Conservation (phyloP, 2,113 vertebrate species). For the Caloenas nicobarica region DNA sequence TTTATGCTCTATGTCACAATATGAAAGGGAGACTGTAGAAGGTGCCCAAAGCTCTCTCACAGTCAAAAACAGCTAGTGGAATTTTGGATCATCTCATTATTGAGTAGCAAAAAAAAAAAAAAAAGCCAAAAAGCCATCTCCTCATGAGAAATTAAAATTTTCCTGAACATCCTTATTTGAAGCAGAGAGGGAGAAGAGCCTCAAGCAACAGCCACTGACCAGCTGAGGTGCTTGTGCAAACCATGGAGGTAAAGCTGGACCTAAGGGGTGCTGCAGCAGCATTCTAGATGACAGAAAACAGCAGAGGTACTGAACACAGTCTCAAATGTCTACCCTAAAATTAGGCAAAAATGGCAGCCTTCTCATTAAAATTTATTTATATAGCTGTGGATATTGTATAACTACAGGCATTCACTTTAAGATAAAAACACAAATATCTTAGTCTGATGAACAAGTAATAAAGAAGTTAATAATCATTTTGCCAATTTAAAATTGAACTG, state of each 20-base stretch:
- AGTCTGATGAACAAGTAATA: not conserved
- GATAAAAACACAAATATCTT: not conserved
- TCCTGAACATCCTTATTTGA: not conserved
- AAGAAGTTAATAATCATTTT: not conserved
- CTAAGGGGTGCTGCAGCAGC: not conserved
- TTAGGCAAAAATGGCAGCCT: not conserved
- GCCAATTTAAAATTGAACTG: not conserved
- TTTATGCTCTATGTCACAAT: not conserved
- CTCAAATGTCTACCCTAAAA: not conserved
- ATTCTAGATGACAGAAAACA: not conserved
- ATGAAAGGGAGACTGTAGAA: not conserved
- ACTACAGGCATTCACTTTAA: not conserved
- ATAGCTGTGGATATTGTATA: not conserved
- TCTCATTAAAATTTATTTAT: not conserved
- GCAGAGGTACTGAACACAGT: not conserved
- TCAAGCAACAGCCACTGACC: not conserved
- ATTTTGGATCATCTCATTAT: not conserved
- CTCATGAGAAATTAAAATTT: not conserved
- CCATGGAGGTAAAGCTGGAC: not conserved
- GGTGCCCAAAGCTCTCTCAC: not conserved
- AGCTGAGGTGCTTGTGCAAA: not conserved
- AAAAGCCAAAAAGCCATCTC: not conserved
- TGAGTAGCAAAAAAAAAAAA: not conserved
- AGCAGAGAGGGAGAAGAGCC: not conserved
- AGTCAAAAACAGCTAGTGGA: not conserved